These are phyloP conservation scores for Sarcophaga peregrina DNA, from an alignment of 1,140 invertebrate genomes.

Conservation along the genomic window DNA sequence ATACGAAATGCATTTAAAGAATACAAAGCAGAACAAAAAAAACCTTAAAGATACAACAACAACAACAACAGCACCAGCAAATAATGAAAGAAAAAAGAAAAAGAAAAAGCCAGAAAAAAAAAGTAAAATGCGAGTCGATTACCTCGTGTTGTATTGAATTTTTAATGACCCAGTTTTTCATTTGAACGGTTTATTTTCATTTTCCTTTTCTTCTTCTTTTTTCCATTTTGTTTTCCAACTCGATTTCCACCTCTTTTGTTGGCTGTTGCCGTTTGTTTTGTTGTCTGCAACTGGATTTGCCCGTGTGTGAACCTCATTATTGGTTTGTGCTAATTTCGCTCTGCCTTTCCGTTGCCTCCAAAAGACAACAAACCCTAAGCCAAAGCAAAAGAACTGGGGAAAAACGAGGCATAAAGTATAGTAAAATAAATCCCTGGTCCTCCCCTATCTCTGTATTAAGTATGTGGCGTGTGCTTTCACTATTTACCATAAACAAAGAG, in stretches of 20 bases:
- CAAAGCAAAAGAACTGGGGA: background rate
- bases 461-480: too few relatives aligned
- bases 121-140: background rate
- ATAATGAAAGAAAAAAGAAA: too few relatives aligned
- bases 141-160: slow-evolving; percentile 39
- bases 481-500: too few relatives aligned
- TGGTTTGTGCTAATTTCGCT: slow-evolving; percentile 32
- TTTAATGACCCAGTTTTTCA: slow-evolving; percentile 36
- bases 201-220: background rate
- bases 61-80: too few relatives aligned
- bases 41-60: too few relatives aligned
- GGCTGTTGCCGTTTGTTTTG: background rate
- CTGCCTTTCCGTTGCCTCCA: background rate
- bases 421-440: too few relatives aligned
- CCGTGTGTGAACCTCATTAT: slow-evolving; percentile 17
- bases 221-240: background rate
- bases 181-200: slow-evolving; percentile 3
- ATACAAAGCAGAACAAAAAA: too few relatives aligned
- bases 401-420: background rate
- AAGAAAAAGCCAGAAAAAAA: too few relatives aligned
- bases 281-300: background rate
- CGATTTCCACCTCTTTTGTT: background rate
- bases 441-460: too few relatives aligned
- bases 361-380: background rate
- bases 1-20: too few relatives aligned